Evolutionary conservation across 2,797 vertebrate genomes (phyloP).

Genomic region (Mallotus villosus): DNA sequence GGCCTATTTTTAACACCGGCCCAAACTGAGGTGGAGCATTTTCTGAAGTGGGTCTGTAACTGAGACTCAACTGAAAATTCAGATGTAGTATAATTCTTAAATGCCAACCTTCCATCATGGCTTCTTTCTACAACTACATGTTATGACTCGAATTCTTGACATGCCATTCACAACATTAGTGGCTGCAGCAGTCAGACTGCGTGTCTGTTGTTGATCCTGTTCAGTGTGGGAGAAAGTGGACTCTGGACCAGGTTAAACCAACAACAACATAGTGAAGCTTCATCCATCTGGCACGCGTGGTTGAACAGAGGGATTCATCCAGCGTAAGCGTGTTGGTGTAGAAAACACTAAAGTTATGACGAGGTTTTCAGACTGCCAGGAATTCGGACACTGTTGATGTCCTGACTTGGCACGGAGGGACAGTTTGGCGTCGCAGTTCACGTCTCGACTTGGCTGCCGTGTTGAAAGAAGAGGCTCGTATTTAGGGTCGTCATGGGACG

Average conservation of each 20-base stretch:
- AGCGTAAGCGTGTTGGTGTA: conserved; percentile 57
- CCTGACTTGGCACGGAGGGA: background rate
- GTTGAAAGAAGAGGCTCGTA: background rate
- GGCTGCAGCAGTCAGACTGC: conserved; percentile 43
- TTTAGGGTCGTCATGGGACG: conserved; percentile 20
- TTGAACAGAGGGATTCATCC: conserved; percentile 46
- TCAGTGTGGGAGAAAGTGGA: conserved; percentile 30
- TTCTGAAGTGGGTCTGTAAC: background rate
- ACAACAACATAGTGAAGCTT: conserved; percentile 62
- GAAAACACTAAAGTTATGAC: conserved; percentile 27
- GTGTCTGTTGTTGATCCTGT: conserved; percentile 41
- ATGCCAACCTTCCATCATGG: no score
- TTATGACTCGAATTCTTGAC: conserved; percentile 45
- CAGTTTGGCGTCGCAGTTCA: background rate
- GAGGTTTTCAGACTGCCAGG: conserved; percentile 19
- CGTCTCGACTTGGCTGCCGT: background rate
- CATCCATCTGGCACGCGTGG: conserved; percentile 59
- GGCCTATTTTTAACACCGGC: conserved; percentile 29
- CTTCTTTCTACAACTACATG: background rate
- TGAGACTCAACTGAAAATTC: background rate
- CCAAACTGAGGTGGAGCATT: conserved; percentile 5
- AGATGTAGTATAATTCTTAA: background rate
- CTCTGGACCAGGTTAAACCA: conserved; percentile 47
- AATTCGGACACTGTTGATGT: background rate
- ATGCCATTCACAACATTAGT: conserved; percentile 45